Conservation (phyloP, 2,113 vertebrate genomes). For the Psammodynastes pulverulentus region DNA sequence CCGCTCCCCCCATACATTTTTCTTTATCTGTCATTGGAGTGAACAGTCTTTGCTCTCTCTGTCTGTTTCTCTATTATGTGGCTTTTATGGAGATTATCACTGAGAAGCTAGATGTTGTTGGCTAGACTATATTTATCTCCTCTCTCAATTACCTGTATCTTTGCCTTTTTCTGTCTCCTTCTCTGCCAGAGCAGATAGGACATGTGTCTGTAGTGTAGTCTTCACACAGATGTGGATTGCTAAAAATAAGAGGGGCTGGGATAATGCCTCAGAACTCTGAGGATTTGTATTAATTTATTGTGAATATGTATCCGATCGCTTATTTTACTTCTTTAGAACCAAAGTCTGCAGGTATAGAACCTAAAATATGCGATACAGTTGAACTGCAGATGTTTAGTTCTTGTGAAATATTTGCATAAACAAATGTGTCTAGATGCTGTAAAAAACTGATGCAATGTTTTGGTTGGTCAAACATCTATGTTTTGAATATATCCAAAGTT, state of each 20-base stretch:
- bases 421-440: background rate
- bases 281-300: background rate
- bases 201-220: background rate
- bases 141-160: background rate
- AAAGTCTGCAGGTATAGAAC: background rate
- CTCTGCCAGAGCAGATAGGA: background rate
- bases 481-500: background rate
- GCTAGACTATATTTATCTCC: background rate
- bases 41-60: background rate
- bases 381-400: background rate
- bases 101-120: background rate
- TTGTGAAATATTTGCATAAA: background rate
- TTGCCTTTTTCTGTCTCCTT: background rate
- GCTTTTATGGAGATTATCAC: background rate
- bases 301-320: background rate
- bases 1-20: background rate
- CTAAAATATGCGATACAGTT: background rate
- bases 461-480: background rate
- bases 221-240: background rate
- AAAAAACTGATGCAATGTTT: background rate
- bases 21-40: background rate
- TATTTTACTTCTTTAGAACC: background rate
- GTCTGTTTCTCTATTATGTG: background rate
- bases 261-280: background rate
- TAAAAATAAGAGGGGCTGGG: background rate